Percentiles rank a stretch among this genome's conserved stretches.
Conservation (phyloP, 2,113 vertebrate genomes). For the Aphyosemion australe region DNA sequence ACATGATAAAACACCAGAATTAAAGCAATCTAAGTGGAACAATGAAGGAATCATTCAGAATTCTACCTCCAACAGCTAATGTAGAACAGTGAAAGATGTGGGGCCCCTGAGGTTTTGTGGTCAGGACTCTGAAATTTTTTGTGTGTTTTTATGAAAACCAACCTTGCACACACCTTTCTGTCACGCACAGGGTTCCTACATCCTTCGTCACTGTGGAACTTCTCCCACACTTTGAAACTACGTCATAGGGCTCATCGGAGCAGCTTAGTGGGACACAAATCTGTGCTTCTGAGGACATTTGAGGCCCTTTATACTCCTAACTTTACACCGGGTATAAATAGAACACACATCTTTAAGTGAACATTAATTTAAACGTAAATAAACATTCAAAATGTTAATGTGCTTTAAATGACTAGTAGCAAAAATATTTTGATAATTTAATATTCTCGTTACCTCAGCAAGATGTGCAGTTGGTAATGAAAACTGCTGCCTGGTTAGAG, state of each 20-base stretch:
- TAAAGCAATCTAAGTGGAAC: not conserved
- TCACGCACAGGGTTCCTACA: conserved; percentile 9
- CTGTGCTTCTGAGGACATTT: not conserved
- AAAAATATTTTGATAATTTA: not conserved
- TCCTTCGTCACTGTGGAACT: conserved; percentile 39
- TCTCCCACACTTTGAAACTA: conserved; percentile 54
- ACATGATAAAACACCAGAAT: not conserved
- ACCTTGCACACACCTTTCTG: not conserved
- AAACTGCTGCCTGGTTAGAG: not conserved
- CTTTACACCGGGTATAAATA: fast-evolving
- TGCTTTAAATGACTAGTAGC: not conserved
- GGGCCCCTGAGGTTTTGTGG: conserved; percentile 45
- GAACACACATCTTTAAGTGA: not conserved
- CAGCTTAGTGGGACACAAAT: conserved; percentile 1
- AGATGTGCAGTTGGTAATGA: too few relatives aligned
- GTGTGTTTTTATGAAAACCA: conserved; percentile 14
- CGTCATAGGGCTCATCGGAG: conserved; percentile 42
- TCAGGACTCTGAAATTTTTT: conserved; percentile 7
- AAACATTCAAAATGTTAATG: too few relatives aligned
- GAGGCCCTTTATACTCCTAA: not conserved
- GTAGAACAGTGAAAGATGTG: conserved; percentile 8
- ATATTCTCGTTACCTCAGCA: too few relatives aligned
- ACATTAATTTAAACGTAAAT: too few relatives aligned
- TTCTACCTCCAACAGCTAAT: conserved; percentile 19
- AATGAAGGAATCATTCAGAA: not conserved